Conservation (phyloP, 2,113 vertebrate species). For the Aspiorhynchus laticeps region DNA sequence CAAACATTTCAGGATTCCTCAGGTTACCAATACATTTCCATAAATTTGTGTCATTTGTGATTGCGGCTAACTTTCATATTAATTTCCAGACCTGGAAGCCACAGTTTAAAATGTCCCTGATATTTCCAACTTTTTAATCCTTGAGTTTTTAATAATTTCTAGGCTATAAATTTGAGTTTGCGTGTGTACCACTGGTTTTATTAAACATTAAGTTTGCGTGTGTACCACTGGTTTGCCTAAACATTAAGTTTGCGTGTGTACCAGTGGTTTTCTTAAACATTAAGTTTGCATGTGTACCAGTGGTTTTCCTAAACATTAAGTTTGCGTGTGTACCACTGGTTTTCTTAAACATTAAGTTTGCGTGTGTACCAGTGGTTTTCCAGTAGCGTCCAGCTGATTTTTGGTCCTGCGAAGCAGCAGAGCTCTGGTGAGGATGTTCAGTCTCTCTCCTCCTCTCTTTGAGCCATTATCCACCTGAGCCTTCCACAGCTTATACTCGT, state of each 20-base stretch:
- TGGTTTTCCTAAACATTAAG: no score
- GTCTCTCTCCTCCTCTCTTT: constrained; percentile 85
- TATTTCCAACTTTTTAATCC: neutral
- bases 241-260: constrained; percentile 60
- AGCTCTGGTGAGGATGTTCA: constrained; percentile 87
- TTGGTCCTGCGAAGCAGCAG: constrained; percentile 91
- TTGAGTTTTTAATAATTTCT: neutral
- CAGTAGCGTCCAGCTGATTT: constrained; percentile 81
- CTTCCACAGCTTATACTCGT: constrained; percentile 93
- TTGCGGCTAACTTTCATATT: neutral
- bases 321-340: constrained; percentile 60
- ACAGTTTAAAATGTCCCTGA: neutral
- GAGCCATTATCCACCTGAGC: constrained; percentile 93
- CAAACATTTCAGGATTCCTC: neutral
- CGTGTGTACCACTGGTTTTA: neutral
- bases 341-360: neutral
- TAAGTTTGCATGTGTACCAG: constrained; percentile 59
- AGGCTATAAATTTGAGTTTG: neutral
- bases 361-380: constrained; percentile 83
- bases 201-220: neutral
- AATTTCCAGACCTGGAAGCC: neutral
- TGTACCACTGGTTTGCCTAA: constrained; percentile 58
- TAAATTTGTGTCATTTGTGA: neutral
- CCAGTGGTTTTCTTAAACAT: no score
- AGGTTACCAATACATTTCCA: neutral